phyloP scores from a whole-genome alignment of 1,140 invertebrate genomes.

The Drosophila murphyi region DNA sequence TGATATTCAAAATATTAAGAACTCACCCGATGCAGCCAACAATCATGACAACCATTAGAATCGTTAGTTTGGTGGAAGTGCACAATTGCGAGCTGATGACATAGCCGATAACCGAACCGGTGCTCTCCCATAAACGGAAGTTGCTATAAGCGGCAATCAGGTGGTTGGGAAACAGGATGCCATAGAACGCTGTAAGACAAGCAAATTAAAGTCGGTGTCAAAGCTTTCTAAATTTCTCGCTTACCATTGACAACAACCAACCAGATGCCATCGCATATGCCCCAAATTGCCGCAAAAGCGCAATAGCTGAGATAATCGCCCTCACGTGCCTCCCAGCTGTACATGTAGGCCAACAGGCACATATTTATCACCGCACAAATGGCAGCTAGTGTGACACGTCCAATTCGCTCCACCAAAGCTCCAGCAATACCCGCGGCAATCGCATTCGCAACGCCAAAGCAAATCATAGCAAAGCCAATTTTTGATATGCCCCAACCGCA shows the following conservation, averaged over 20 bases:
- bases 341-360: slow-evolving; percentile 88
- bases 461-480: slow-evolving; percentile 96
- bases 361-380: slow-evolving; percentile 92
- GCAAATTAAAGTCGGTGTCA: not conserved
- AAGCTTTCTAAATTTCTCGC: slow-evolving; percentile 52
- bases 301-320: slow-evolving; percentile 91
- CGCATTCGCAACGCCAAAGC: slow-evolving; percentile 93
- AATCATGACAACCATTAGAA: slow-evolving; percentile 90
- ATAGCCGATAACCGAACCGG: slow-evolving; percentile 95
- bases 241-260: slow-evolving; percentile 97
- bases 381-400: slow-evolving; percentile 88
- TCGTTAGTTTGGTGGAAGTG: slow-evolving; percentile 90
- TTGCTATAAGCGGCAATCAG: slow-evolving; percentile 97
- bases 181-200: slow-evolving; percentile 91
- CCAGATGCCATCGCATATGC: slow-evolving; percentile 96
- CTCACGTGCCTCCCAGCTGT: slow-evolving; percentile 91
- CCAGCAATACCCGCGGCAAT: slow-evolving; percentile 92
- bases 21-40: slow-evolving; percentile 91
- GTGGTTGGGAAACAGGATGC: slow-evolving; percentile 93
- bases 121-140: slow-evolving; percentile 95
- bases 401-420: slow-evolving; percentile 91
- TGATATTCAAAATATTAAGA: not conserved
- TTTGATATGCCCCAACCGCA: slow-evolving; percentile 95
- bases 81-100: slow-evolving; percentile 91
- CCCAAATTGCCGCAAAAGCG: slow-evolving; percentile 94